A percentile compares a stretch with the other conserved stretches of the same genome.
Conservation (phyloP, 2,888 invertebrate genomes). For the Pseudococcus viburni region DNA sequence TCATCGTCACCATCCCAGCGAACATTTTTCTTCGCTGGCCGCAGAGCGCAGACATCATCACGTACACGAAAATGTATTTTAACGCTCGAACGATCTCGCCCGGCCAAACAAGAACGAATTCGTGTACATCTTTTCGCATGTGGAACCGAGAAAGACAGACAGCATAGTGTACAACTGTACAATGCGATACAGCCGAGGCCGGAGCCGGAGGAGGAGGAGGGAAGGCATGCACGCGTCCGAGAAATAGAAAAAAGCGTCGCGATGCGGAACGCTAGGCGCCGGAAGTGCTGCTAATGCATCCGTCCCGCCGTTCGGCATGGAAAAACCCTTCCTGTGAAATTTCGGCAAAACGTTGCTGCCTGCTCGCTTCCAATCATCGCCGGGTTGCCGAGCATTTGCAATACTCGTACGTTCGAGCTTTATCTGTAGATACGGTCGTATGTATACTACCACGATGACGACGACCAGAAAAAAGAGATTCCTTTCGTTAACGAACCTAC, state of each 20-base stretch:
- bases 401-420: background rate
- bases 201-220: background rate
- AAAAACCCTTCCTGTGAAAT: conserved; percentile 52
- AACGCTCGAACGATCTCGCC: conserved; percentile 63
- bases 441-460: background rate
- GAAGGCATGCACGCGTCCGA: conserved; percentile 40
- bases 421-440: background rate
- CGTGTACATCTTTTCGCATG: conserved; percentile 55
- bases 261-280: conserved; percentile 66
- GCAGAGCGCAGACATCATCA: conserved; percentile 38
- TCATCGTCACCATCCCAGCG: background rate
- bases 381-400: background rate
- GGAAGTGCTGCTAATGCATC: conserved; percentile 66
- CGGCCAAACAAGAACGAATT: conserved; percentile 48
- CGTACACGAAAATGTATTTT: conserved; percentile 64
- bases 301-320: conserved; percentile 55
- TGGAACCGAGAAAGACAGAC: background rate
- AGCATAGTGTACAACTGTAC: conserved; percentile 21
- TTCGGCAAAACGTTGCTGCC: conserved; percentile 28
- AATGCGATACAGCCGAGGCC: background rate
- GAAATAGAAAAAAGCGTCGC: conserved; percentile 63
- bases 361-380: background rate
- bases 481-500: conserved; percentile 59
- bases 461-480: background rate
- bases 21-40: conserved; percentile 19